Percentiles rank a stretch among this genome's conserved stretches.
These are phyloP conservation scores for Rostrhamus sociabilis DNA, from an alignment of 2,797 vertebrate genomes.

Conservation along the genomic window DNA sequence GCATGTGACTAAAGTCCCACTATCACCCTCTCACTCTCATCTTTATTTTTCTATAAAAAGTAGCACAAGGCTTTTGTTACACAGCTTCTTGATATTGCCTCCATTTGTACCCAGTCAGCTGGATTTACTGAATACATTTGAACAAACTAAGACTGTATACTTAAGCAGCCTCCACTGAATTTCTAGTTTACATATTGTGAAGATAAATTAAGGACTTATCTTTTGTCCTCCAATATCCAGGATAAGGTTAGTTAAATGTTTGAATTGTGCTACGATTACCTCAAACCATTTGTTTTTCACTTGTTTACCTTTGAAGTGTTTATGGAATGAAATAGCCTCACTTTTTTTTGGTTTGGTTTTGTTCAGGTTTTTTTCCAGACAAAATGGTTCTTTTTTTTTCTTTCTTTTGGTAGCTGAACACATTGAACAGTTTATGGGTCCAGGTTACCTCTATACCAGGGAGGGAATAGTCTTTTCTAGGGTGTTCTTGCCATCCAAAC, in stretches of 20 bases:
- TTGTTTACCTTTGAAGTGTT: not conserved
- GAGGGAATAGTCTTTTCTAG: not conserved
- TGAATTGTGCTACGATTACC: not conserved
- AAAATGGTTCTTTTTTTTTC: not conserved
- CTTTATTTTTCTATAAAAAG: not conserved
- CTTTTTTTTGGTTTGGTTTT: accelerated
- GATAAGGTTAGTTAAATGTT: constrained; percentile 31
- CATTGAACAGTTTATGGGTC: not conserved
- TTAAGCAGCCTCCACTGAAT: constrained; percentile 36
- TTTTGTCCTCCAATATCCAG: constrained; percentile 6
- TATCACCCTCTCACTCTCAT: not conserved
- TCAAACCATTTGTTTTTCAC: not conserved
- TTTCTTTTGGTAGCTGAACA: not conserved
- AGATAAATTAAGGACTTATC: constrained; percentile 26
- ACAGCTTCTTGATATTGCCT: not conserved
- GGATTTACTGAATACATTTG: constrained; percentile 25
- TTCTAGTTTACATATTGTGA: constrained; percentile 44
- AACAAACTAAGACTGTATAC: not conserved
- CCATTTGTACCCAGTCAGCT: not conserved
- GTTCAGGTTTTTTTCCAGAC: accelerated
- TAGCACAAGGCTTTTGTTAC: not conserved
- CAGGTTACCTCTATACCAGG: not conserved
- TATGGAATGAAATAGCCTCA: not conserved
- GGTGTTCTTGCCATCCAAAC: not conserved
- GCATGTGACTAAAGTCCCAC: not conserved